Conservation (phyloP, 1,140 invertebrate genomes). For the Berghia stephanieae region DNA sequence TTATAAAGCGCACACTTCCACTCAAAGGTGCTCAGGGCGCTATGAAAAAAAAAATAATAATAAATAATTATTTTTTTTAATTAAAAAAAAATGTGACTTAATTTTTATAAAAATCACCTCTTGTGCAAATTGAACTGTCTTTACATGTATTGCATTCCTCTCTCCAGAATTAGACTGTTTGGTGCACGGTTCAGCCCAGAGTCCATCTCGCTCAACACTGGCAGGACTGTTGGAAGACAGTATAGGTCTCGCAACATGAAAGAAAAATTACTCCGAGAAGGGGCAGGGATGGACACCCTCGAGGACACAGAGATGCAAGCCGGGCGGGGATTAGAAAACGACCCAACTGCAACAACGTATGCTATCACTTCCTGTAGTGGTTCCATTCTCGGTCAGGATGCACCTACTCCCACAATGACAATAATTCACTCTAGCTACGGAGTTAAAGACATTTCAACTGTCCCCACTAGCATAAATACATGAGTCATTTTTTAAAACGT, state of each 20-base stretch:
- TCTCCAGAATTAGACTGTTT: conserved; percentile 45
- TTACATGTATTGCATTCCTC: neutral
- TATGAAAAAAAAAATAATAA: no score
- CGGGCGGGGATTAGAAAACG: no score
- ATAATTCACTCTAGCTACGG: no score
- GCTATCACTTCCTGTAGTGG: no score
- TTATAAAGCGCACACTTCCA: no score
- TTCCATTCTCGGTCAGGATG: no score
- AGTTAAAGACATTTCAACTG: no score
- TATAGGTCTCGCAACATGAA: conserved; percentile 48
- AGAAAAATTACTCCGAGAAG: conserved; percentile 47
- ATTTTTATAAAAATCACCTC: neutral
- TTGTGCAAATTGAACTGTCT: neutral
- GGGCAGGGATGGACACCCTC: conserved; percentile 39
- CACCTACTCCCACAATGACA: no score
- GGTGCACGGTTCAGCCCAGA: conserved; percentile 49
- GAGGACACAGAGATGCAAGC: conserved; percentile 43
- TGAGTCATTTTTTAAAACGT: no score
- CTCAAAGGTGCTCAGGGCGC: no score
- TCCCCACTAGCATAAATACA: no score
- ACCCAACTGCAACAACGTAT: no score
- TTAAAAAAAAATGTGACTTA: neutral
- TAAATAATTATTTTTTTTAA: neutral
- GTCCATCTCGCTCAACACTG: conserved; percentile 44
- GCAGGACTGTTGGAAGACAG: conserved; percentile 20